These are phyloP conservation scores for Triplophysa dalaica DNA, from an alignment of 2,113 vertebrate genomes.

Conservation along the genomic window DNA sequence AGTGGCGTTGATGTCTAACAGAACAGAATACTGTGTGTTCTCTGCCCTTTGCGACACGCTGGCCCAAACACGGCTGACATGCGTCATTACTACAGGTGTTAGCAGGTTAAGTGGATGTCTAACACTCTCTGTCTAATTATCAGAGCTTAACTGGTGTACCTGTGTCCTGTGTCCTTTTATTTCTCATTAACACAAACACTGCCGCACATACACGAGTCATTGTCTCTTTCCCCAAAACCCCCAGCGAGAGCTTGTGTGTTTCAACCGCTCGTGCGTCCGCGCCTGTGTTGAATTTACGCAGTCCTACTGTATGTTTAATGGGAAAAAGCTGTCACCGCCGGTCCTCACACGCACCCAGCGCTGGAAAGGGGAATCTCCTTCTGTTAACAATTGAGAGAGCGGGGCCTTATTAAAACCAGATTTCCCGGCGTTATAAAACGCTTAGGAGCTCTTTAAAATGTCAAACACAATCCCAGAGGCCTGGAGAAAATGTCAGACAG, in stretches of 20 bases:
- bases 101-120: conserved; percentile 57
- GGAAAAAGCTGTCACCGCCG: conserved; percentile 92
- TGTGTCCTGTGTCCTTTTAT: conserved; percentile 40
- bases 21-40: conserved; percentile 23
- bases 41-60: conserved; percentile 18
- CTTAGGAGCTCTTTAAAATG: conserved; percentile 99
- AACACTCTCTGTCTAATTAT: conserved; percentile 52
- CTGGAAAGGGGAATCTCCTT: conserved; percentile 85
- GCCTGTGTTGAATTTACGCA: conserved; percentile 84
- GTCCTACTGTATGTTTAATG: conserved; percentile 97
- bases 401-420: conserved; percentile 97
- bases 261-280: conserved; percentile 55
- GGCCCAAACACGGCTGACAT: conserved; percentile 8
- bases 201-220: conserved; percentile 9
- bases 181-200: conserved; percentile 43
- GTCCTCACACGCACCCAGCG: conserved; percentile 75
- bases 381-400: conserved; percentile 84
- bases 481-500: conserved; percentile 93
- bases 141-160: conserved; percentile 49
- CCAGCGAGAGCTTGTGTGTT: conserved; percentile 27
- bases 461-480: conserved; percentile 95
- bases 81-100: conserved; percentile 48
- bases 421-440: conserved; percentile 97
- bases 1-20: conserved; percentile 46
- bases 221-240: conserved; percentile 17